Evolutionary conservation across 2,113 vertebrate genomes (phyloP).

Genomic region (Phrynosoma platyrhinos): DNA sequence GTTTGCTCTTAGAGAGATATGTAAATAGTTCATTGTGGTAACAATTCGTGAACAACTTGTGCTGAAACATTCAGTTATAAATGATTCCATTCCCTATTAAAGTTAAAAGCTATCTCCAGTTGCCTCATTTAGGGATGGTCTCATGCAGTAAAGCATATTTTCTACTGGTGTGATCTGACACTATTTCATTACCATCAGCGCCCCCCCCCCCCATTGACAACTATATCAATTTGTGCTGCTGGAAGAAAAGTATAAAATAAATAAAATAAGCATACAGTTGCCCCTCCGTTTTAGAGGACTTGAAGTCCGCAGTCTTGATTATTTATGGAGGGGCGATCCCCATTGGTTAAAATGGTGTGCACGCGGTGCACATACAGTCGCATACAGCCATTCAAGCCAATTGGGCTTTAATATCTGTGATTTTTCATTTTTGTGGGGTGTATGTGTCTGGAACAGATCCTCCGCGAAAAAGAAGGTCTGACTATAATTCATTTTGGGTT

Average conservation of each 20-base stretch:
- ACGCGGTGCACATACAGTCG: no score
- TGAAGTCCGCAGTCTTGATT: no score
- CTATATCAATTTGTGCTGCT: background rate
- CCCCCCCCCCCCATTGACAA: no score
- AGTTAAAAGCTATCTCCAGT: background rate
- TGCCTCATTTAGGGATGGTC: background rate
- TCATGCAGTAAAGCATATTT: background rate
- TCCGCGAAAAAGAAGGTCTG: no score
- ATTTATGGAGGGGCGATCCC: no score
- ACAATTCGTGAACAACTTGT: background rate
- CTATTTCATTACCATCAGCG: background rate
- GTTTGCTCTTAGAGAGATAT: conserved; percentile 5
- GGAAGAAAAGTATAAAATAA: background rate
- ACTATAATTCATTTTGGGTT: background rate
- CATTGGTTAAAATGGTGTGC: no score
- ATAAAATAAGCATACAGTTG: background rate
- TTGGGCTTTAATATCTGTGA: no score
- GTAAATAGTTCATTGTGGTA: conserved; percentile 23
- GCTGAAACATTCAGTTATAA: conserved; percentile 31
- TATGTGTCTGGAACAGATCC: no score
- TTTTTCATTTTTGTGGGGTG: no score
- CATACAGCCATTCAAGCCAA: no score
- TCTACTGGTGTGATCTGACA: background rate
- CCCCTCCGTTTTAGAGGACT: no score
- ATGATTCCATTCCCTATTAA: conserved; percentile 23